Evolutionary conservation across 2,113 vertebrate species (phyloP).

Genomic region (Salminus brasiliensis): DNA sequence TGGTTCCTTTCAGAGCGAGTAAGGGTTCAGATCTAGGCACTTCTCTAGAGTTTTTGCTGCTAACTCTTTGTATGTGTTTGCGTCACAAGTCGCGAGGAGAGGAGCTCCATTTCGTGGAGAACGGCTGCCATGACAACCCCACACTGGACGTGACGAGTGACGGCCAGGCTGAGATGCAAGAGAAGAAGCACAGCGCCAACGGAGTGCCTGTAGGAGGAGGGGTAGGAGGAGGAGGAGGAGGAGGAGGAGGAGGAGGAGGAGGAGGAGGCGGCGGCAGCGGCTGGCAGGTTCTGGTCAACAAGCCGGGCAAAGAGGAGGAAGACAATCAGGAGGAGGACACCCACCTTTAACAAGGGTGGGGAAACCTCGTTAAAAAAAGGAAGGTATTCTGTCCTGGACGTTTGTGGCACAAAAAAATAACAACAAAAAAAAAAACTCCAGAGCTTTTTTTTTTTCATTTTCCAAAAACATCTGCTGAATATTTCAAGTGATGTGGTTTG

Average conservation of each 20-base stretch:
- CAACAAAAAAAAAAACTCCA: slow-evolving; percentile 2
- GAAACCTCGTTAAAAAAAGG: slow-evolving; percentile 5
- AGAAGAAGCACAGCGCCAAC: slow-evolving; percentile 90
- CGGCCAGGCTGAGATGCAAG: slow-evolving; percentile 88
- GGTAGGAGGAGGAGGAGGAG: slow-evolving; percentile 50
- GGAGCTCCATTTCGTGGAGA: slow-evolving; percentile 96
- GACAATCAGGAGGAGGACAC: slow-evolving; percentile 94
- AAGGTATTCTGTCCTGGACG: slow-evolving; percentile 29
- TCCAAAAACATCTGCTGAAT: slow-evolving; percentile 28
- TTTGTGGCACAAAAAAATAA: neutral
- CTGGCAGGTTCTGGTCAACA: slow-evolving; percentile 92
- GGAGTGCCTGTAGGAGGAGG: slow-evolving; percentile 79
- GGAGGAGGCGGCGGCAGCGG: too few species aligned
- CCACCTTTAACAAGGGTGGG: slow-evolving; percentile 82
- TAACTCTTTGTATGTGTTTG: neutral
- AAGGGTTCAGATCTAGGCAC: too few species aligned
- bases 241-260: too few species aligned
- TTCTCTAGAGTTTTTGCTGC: too few species aligned
- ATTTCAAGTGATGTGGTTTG: slow-evolving; percentile 38
- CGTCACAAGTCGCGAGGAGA: slow-evolving; percentile 80
- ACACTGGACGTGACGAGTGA: slow-evolving; percentile 94
- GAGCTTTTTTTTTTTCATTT: slow-evolving; percentile 29
- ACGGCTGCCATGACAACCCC: slow-evolving; percentile 98
- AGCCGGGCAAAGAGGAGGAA: slow-evolving; percentile 84
- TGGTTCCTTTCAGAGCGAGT: too few species aligned